A percentile compares a stretch with the other conserved stretches of the same genome.
Evolutionary conservation across 2,888 invertebrate genomes (phyloP).

Genomic region (Thalpophila matura): DNA sequence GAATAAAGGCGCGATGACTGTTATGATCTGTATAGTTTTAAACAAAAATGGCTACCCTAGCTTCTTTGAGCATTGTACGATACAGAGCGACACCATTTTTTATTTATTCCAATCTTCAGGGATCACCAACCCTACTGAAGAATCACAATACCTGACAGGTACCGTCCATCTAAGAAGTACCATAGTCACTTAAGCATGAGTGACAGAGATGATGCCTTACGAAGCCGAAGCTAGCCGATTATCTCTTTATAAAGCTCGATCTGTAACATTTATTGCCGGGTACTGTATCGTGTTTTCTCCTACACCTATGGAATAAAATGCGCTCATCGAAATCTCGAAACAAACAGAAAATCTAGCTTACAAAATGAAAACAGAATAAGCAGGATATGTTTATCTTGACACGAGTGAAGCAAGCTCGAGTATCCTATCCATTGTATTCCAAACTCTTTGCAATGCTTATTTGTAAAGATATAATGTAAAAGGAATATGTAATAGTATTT

Average conservation of each 20-base stretch:
- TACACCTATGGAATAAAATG: not conserved
- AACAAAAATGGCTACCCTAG: too few relatives aligned
- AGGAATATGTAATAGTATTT: conserved; percentile 15
- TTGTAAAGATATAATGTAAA: conserved; percentile 32
- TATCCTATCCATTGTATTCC: conserved; percentile 44
- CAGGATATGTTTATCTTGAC: conserved; percentile 42
- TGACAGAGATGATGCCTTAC: too few relatives aligned
- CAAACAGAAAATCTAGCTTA: conserved; percentile 40
- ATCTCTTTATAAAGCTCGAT: too few relatives aligned
- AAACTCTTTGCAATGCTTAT: conserved; percentile 34
- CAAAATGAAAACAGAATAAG: conserved; percentile 52
- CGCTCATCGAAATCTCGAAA: conserved; percentile 1
- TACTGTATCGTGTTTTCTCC: not conserved
- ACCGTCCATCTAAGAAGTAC: too few relatives aligned
- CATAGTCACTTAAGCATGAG: too few relatives aligned
- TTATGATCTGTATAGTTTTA: not conserved
- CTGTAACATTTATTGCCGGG: too few relatives aligned
- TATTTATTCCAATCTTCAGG: not conserved
- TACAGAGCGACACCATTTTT: not conserved
- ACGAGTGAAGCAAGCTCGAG: conserved; percentile 29
- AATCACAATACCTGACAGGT: too few relatives aligned
- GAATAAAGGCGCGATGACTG: too few relatives aligned
- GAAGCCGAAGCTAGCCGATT: too few relatives aligned
- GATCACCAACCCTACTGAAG: not conserved
- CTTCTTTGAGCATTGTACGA: too few relatives aligned